Evolutionary conservation across 1,140 invertebrate species (phyloP), one percentile per base, ranked within the genome.

Genomic region (Macrosteles quadrilineatus): DNA sequence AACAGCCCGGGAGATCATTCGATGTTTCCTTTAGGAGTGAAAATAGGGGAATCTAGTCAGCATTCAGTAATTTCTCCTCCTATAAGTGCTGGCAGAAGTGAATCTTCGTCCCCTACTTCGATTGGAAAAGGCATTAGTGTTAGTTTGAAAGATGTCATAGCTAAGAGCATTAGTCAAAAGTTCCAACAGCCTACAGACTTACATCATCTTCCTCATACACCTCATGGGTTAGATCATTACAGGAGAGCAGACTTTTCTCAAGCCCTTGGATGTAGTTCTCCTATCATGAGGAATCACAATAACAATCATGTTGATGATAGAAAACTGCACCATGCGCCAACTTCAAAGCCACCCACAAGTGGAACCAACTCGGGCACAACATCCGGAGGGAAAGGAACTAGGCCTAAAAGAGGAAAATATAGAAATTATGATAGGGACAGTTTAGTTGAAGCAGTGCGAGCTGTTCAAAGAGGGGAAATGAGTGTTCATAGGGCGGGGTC

Each of bases 381-480:
- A 45, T 25, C 63, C 1, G 71, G 76, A 14, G 91, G 93, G 45
- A 96, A 96, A 79, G 92, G 93, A 0, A 95, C 92, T 0, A 84
- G 94, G 62, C 94, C 94, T 1, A 97, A 97, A 77, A 84, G 93
- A 63, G 94, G 94, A 14, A 97, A 97, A 81, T 98, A 97, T 77
- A 86, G 97, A 29, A 98, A 98, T 80, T 99, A 99, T 81, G 96
- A 99, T 81, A 85, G 95, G 71, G 95, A 98, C 78, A 95, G 96
- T 76, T 84, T 99, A 55, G 92, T 97, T 23, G 95, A 98, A 80
- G 97, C 97, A 0, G 97, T 99, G 0, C 87, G 93, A 71, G 96
- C 97, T 9, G 97, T 99, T 3, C 96, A 98, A 78, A 83, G 95
- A 30, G 97, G 97, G 6, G 96, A 98, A 81, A 99, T 99, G 97